Percentiles rank a stretch among this genome's conserved stretches.
phyloP scores from a whole-genome alignment of 2,113 vertebrate genomes.

The Nothobranchius kuhntae region DNA sequence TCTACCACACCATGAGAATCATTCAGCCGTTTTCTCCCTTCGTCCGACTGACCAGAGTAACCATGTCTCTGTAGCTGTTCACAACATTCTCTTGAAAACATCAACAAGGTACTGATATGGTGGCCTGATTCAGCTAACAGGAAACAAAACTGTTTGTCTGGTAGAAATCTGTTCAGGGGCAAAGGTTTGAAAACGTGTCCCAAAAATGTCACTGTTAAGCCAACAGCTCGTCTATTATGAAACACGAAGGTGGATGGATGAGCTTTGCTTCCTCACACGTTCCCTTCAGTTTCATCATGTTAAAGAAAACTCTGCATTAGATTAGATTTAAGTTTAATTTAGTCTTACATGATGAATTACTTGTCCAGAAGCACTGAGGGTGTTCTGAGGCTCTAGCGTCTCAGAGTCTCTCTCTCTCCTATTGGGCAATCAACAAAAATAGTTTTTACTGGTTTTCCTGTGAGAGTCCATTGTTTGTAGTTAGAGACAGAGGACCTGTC shows the following conservation, averaged over 20 bases:
- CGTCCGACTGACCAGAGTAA: too few species aligned
- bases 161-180: too few species aligned
- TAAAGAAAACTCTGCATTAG: not conserved
- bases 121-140: conserved; percentile 1
- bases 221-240: not conserved
- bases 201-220: not conserved
- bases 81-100: conserved; percentile 3
- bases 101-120: conserved; percentile 31
- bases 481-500: conserved; percentile 5
- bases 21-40: not conserved
- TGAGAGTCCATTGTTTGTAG: too few species aligned
- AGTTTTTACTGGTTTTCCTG: too few species aligned
- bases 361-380: not conserved
- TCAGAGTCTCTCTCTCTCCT: not conserved
- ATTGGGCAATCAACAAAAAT: not conserved
- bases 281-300: not conserved
- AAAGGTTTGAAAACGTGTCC: not conserved
- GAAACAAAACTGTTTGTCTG: not conserved
- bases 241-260: not conserved
- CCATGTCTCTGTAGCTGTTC: not conserved
- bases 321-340: not conserved
- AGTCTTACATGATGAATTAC: not conserved
- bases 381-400: not conserved
- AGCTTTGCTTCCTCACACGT: not conserved
- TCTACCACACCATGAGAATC: too few species aligned